These are phyloP conservation scores for Conus canariensis DNA, from an alignment of 2,888 invertebrate genomes.

Conservation along the genomic window DNA sequence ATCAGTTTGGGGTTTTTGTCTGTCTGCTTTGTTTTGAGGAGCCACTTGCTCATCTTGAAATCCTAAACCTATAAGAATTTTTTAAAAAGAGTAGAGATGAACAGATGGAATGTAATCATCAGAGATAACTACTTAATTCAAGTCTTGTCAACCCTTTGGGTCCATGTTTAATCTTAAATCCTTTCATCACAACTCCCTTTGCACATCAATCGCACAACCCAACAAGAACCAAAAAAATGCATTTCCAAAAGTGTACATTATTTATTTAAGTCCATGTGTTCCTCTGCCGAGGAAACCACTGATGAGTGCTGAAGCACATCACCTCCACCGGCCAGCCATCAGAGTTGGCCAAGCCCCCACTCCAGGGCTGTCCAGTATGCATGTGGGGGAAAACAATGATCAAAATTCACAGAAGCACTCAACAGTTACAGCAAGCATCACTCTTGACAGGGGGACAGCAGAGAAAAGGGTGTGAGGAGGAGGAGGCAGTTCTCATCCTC, in stretches of 20 bases:
- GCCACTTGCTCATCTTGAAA: too few relatives aligned
- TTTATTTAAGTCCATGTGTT: conserved; percentile 17
- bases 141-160: too few relatives aligned
- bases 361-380: conserved; percentile 2
- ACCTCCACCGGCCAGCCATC: conserved; percentile 11
- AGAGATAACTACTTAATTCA: too few relatives aligned
- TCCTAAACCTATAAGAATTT: too few relatives aligned
- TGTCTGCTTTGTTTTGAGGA: too few relatives aligned
- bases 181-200: background rate
- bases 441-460: conserved; percentile 33
- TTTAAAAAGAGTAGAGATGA: too few relatives aligned
- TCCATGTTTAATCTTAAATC: background rate
- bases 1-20: too few relatives aligned
- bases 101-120: too few relatives aligned
- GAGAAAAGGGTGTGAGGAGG: background rate
- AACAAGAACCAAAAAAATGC: background rate
- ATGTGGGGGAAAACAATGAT: background rate
- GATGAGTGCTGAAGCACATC: conserved; percentile 4
- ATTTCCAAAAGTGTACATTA: conserved; percentile 2
- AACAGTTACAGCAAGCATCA: conserved; percentile 36
- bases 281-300: conserved; percentile 14
- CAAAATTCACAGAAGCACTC: conserved; percentile 30
- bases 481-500: background rate
- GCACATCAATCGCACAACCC: background rate
- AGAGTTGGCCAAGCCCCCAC: conserved; percentile 13